Percentiles rank a stretch among this genome's conserved stretches.
Evolutionary conservation across 2,113 vertebrate species (phyloP).

Genomic region (Phainopepla nitens): DNA sequence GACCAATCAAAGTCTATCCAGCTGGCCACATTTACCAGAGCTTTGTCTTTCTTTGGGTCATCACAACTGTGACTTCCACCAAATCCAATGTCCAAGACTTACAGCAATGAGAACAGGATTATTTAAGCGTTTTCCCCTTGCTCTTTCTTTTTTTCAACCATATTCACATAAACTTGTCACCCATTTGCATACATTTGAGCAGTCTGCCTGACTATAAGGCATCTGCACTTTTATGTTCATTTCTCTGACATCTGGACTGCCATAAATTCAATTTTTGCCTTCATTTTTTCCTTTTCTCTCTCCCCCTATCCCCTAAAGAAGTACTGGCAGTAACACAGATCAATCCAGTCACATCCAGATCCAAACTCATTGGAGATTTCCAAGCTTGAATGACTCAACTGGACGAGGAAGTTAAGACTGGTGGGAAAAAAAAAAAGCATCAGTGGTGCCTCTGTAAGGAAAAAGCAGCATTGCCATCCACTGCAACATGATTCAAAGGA

Average conservation of each 20-base stretch:
- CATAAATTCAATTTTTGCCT: conserved; percentile 58
- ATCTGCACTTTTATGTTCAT: conserved; percentile 64
- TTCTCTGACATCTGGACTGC: conserved; percentile 65
- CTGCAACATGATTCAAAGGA: not conserved
- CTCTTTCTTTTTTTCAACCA: not conserved
- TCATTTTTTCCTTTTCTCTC: not conserved
- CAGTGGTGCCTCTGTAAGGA: not conserved
- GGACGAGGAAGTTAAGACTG: not conserved
- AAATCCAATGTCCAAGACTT: not conserved
- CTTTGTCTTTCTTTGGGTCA: not conserved
- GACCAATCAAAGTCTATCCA: not conserved
- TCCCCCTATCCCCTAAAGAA: not conserved
- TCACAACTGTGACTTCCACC: not conserved
- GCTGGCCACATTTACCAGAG: not conserved
- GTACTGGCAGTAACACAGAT: not conserved
- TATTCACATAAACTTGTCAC: conserved; percentile 49
- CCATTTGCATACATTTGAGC: conserved; percentile 63
- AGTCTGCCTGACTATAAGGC: conserved; percentile 29
- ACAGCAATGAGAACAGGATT: not conserved
- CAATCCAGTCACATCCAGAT: not conserved
- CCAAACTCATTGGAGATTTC: not conserved
- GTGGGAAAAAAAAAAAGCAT: fast-evolving
- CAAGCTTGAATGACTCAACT: not conserved
- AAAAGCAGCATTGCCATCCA: not conserved
- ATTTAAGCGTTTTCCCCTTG: not conserved